Base-by-base conservation (phyloP, 2,888 invertebrate genomes). In the Leptinotarsa peninsularis region DNA sequence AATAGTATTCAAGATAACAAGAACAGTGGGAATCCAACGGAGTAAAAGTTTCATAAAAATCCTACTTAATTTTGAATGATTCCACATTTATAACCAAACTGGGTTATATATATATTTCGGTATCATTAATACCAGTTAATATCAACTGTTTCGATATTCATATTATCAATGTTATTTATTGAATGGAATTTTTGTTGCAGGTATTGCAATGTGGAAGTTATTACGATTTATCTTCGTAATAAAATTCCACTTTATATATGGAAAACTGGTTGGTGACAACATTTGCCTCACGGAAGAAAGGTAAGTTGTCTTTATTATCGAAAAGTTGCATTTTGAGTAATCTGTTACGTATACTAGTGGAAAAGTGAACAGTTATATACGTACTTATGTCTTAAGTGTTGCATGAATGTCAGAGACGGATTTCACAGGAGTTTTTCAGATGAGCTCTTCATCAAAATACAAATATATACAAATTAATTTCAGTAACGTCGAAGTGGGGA, bases 241-340 rank as follows among this genome's bases (percentile, higher is more conserved):
- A 43, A 68, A 72, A 60, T 33, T 75, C 18, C 56, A 72, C 56
- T 18, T 69, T 17, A 70, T 74, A 67, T 67, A 69, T 58, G 77
- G 76, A 58, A 78, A 75, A 66, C 72, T 80, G 33, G 60, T 69
- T 67, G 79, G 79, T 67, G 76, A 80, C 69, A 74, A 80, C 73
- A 72, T 80, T 69, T 80, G 79, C 67, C 60, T 67, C 43, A 69
- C 69, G 58, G 76, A 80, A 76, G 74, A 78, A 74, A 73, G 66
- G 79, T 80, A 76, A 43, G 17, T 43, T 27, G 33, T 63, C 63
- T 63, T 63, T 17, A 63, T 63, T 63, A 63, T 33, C 63, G 63
- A 63, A 63, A 63, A 63, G 43, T 63, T 63, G 33, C 63, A 43
- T 33, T 63, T 33, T 63, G 17, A 63, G 33, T 58, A 23, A 58